A percentile compares a stretch with the other conserved stretches of the same genome.
Conservation (phyloP, 2,888 invertebrate species). For the Schrankia costaestrigalis region DNA sequence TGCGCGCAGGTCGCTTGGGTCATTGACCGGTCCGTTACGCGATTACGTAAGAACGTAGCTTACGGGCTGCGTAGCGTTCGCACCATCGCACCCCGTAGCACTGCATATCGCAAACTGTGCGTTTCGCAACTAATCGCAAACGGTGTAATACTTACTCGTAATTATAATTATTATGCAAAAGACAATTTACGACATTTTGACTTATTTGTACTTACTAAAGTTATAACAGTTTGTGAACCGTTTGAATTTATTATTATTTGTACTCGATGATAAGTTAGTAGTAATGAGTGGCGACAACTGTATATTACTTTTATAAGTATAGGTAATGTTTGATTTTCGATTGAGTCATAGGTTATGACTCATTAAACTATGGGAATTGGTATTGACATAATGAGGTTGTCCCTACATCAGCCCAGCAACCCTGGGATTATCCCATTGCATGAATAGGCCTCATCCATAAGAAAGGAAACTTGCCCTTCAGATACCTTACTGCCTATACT, state of each 20-base stretch:
- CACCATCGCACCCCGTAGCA: constrained; percentile 41
- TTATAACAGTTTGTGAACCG: neutral
- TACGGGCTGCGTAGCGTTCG: constrained; percentile 60
- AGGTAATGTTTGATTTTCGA: no score
- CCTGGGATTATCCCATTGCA: no score
- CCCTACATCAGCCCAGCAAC: no score
- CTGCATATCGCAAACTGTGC: constrained; percentile 33
- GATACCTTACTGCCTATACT: no score
- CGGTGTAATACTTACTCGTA: constrained; percentile 5
- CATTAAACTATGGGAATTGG: no score
- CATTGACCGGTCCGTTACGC: constrained; percentile 74
- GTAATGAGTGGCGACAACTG: no score
- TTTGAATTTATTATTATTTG: constrained; percentile 3
- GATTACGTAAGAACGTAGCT: constrained; percentile 77
- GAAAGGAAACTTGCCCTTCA: no score
- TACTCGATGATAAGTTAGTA: no score
- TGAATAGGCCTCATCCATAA: no score
- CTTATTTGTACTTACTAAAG: neutral
- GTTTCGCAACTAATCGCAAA: constrained; percentile 32
- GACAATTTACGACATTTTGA: constrained; percentile 14
- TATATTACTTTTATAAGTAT: no score
- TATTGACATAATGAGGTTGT: no score
- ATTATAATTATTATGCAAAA: constrained; percentile 17
- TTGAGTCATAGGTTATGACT: no score
- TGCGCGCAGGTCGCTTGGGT: constrained; percentile 70